Base-by-base conservation (phyloP, 2,113 vertebrate genomes). In the Hippoglossus stenolepis region DNA sequence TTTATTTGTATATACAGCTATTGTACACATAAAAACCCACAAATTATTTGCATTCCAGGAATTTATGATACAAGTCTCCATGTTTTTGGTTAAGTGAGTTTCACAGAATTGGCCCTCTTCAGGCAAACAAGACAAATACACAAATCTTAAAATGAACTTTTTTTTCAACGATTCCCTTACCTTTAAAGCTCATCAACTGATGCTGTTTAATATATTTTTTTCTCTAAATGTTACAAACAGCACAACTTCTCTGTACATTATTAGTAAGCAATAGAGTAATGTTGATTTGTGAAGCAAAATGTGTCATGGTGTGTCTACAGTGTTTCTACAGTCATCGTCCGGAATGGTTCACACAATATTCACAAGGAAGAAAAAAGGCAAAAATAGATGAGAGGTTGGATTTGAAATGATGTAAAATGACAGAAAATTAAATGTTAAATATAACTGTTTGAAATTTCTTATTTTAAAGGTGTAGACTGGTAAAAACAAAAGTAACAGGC, bases 1-100 rank as follows among this genome's bases (percentile, higher is more conserved):
- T 93, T 93, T 92, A 92, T 91, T 93, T 79, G 49, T 93, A 92
- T 93, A 84, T 93, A 93, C 93, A 93, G 56, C 77, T 93, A 91
- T 87, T 84, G 63, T 93, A 93, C 91, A 93, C 90, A 83, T 89
- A 92, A 87, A 91, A 91, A 90, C 72, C 89, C 85, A 93, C 89
- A 88, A 70, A 76, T 64, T 89, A 88, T 89, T 91, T 91, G 88
- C 87, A 91, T 91, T 91, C 89, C 90, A 91, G 75, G 79, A 88
- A 86, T 69, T 70, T 89, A 83, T 89, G 56, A 82, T 86, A 89
- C 86, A 91, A 86, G 85, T 88, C 65, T 83, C 51, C 70, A 82
- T 91, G 77, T 88, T 91, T 93, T 91, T 93, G 90, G 92, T 91
- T 89, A 91, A 81, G 77, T 88, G 82, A 90, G 73, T 90, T 87